Evolutionary conservation across 2,113 vertebrate genomes (phyloP).

Genomic region (Arizona elegans): DNA sequence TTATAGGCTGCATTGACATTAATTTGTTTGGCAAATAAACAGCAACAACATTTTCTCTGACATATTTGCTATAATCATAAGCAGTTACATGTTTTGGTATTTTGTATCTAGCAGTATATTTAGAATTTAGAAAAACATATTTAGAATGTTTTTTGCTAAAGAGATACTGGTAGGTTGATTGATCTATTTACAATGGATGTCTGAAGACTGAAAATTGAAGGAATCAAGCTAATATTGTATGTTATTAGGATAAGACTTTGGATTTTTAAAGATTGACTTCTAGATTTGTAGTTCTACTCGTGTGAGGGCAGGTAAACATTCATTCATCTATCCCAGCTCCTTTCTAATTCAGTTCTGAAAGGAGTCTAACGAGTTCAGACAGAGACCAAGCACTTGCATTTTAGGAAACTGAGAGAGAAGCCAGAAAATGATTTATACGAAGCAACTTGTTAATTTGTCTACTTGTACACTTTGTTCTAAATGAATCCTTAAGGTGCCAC

Average conservation of each 20-base stretch:
- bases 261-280: not conserved
- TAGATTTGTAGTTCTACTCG: not conserved
- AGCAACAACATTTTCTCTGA: not conserved
- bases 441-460: not conserved
- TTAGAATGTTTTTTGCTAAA: not conserved
- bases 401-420: not conserved
- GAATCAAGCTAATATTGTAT: not conserved
- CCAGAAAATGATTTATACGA: not conserved
- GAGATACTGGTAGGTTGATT: not conserved
- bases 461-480: not conserved
- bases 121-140: no score
- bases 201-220: constrained; percentile 4
- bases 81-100: not conserved
- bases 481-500: not conserved
- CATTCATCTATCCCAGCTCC: not conserved
- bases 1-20: not conserved
- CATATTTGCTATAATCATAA: not conserved
- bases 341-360: constrained; percentile 24
- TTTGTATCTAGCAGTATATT: not conserved
- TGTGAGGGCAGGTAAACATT: not conserved
- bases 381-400: not conserved
- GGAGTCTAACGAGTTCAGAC: constrained; percentile 7
- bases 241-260: not conserved
- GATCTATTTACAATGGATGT: not conserved
- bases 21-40: constrained; percentile 13